Percentiles rank a stretch among this genome's conserved stretches.
phyloP scores from a whole-genome alignment of 2,888 invertebrate species.

The Rhaphigaster nebulosa region DNA sequence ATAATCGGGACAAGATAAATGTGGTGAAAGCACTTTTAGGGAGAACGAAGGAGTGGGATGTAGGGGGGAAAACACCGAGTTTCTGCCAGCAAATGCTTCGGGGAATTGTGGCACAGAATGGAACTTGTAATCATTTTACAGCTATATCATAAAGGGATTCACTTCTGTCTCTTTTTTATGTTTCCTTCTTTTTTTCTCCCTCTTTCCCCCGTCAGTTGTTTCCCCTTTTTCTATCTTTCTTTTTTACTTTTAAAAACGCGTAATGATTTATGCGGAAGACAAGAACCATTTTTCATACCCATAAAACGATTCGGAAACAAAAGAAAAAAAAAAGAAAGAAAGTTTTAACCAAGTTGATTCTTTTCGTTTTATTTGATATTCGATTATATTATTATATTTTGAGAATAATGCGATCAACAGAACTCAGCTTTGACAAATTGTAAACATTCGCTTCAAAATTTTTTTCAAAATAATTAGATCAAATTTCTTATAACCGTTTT shows the following conservation, averaged over 20 bases:
- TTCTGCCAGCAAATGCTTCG: constrained; percentile 30
- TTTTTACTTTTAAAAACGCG: constrained; percentile 16
- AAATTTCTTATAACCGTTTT: no score
- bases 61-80: constrained; percentile 8
- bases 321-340: no score
- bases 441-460: no score
- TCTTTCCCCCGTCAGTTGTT: constrained; percentile 52
- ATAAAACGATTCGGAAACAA: not conserved
- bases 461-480: no score
- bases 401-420: not conserved
- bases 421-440: no score
- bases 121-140: constrained; percentile 44
- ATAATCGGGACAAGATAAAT: constrained; percentile 48
- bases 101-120: constrained; percentile 40
- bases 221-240: constrained; percentile 56
- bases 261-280: constrained; percentile 22
- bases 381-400: no score
- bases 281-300: not conserved
- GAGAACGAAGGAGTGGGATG: not conserved
- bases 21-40: constrained; percentile 51
- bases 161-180: constrained; percentile 29
- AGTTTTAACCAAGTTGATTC: not conserved
- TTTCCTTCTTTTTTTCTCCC: constrained; percentile 54
- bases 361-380: not conserved
- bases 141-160: constrained; percentile 43